Evolutionary conservation across 2,888 invertebrate species (phyloP).

Genomic region (Pseudolycoriella hygida): DNA sequence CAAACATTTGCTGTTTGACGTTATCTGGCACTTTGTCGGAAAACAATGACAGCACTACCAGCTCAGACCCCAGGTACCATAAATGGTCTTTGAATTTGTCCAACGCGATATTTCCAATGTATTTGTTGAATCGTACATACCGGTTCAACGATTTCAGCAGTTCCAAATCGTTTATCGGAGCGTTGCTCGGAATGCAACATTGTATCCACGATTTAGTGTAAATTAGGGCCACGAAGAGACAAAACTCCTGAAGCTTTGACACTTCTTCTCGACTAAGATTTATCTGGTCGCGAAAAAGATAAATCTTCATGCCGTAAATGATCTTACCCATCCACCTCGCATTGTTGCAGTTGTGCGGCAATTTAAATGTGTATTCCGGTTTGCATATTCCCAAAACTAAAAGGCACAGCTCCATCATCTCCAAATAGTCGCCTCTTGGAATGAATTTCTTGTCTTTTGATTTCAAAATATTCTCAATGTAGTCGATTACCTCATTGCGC

Average conservation of each 20-base stretch:
- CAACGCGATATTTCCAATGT: background rate
- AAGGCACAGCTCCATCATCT: no score
- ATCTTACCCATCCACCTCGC: no score
- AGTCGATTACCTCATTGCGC: no score
- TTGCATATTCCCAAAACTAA: no score
- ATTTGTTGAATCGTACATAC: background rate
- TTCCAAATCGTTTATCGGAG: slow-evolving; percentile 1
- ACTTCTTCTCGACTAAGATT: no score
- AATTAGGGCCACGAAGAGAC: background rate
- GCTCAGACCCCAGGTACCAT: slow-evolving; percentile 1
- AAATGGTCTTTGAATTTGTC: background rate
- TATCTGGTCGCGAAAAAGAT: no score
- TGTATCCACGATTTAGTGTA: slow-evolving; percentile 1
- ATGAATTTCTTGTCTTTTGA: no score
- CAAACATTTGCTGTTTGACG: background rate
- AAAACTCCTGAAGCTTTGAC: background rate
- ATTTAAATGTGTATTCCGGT: no score
- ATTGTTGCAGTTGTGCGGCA: no score
- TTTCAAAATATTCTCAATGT: no score
- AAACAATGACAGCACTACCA: background rate
- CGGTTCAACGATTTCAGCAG: background rate
- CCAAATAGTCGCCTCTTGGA: no score
- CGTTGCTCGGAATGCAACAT: background rate
- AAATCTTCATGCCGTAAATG: no score
- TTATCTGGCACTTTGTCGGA: background rate